These are phyloP conservation scores for Drosophila colorata DNA, from an alignment of 2,888 invertebrate genomes.

Conservation along the genomic window DNA sequence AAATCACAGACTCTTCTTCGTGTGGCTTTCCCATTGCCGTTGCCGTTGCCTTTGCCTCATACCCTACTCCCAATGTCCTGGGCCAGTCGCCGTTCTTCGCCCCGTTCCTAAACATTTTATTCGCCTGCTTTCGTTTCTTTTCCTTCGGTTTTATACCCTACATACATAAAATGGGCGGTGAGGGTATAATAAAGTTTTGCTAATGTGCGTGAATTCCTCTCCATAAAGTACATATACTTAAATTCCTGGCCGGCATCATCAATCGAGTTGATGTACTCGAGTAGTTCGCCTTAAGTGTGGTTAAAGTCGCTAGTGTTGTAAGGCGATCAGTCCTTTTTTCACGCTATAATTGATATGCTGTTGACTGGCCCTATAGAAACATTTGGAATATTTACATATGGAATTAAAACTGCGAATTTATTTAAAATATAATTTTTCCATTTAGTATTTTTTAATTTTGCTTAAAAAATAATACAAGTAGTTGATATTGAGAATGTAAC, in stretches of 20 bases:
- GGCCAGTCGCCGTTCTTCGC: not conserved
- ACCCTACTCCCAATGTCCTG: not conserved
- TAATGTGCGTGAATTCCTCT: constrained; percentile 8
- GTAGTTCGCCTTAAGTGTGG: not conserved
- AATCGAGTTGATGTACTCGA: not conserved
- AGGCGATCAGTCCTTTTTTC: not conserved
- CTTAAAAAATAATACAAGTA: too few relatives aligned
- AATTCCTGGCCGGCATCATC: not conserved
- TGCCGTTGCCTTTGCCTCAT: not conserved
- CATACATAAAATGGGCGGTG: constrained; percentile 13
- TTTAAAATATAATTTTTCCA: too few relatives aligned
- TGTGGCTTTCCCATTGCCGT: constrained; percentile 18
- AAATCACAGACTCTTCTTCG: constrained; percentile 37
- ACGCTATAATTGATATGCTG: not conserved
- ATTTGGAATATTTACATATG: too few relatives aligned
- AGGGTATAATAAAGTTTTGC: constrained; percentile 14
- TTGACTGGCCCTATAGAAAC: too few relatives aligned
- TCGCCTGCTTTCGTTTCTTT: constrained; percentile 17
- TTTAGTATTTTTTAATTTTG: too few relatives aligned
- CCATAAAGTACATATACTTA: constrained; percentile 11
- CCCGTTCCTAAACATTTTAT: constrained; percentile 31
- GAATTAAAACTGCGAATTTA: too few relatives aligned
- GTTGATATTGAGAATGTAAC: too few relatives aligned
- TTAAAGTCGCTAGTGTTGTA: not conserved
- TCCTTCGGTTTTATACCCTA: constrained; percentile 29